Percentiles rank a stretch among this genome's conserved stretches.
phyloP scores from a whole-genome alignment of 2,888 invertebrate genomes.

The Chaetoderma sp. region DNA sequence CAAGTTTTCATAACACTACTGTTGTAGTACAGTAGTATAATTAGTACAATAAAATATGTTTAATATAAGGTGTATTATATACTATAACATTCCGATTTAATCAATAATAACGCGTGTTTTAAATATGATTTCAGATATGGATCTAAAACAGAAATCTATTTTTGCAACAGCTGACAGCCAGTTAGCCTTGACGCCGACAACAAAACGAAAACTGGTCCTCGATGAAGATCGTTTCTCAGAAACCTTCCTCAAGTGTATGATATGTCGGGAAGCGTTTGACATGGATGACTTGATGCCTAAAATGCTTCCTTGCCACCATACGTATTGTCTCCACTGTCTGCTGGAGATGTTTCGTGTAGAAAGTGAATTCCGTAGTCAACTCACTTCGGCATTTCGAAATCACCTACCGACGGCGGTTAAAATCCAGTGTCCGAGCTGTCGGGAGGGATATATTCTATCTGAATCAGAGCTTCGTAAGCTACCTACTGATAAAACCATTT shows the following conservation, averaged over 20 bases:
- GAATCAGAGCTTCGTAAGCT: constrained; percentile 53
- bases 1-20: too few species aligned
- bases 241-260: constrained; percentile 64
- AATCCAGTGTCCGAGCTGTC: constrained; percentile 59
- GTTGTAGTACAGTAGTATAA: too few species aligned
- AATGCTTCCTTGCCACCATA: constrained; percentile 69
- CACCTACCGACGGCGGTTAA: constrained; percentile 58
- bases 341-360: constrained; percentile 63
- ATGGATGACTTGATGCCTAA: constrained; percentile 65
- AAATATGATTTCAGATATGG: too few species aligned
- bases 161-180: too few species aligned
- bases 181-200: too few species aligned
- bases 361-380: constrained; percentile 56
- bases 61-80: too few species aligned
- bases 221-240: constrained; percentile 62
- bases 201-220: constrained; percentile 54
- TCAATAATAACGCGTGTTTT: too few species aligned
- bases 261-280: constrained; percentile 66
- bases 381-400: constrained; percentile 57
- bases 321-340: constrained; percentile 67
- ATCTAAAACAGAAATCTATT: too few species aligned
- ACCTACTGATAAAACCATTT: constrained; percentile 60
- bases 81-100: too few species aligned
- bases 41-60: too few species aligned
- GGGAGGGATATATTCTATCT: constrained; percentile 55